phyloP scores from a whole-genome alignment of 2,888 invertebrate species.

The Ernsta delagoae region DNA sequence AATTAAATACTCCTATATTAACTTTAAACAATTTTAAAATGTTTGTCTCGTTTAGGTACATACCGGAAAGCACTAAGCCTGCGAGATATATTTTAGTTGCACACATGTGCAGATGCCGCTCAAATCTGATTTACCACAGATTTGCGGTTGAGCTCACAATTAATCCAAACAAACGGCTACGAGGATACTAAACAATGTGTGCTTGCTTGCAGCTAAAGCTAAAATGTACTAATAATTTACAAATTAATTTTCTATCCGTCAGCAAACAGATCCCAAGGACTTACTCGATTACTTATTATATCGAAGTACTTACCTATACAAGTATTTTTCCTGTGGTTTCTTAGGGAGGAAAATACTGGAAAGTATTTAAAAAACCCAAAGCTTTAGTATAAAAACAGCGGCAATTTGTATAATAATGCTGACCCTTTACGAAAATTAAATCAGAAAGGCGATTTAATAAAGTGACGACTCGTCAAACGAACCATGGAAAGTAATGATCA shows the following conservation, averaged over 20 bases:
- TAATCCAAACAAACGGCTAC: constrained; percentile 36
- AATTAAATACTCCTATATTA: too few relatives aligned
- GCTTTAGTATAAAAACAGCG: background rate
- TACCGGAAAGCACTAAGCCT: constrained; percentile 17
- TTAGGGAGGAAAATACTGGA: too few relatives aligned
- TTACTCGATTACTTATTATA: too few relatives aligned
- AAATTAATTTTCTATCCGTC: background rate
- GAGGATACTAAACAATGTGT: constrained; percentile 11
- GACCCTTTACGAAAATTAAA: constrained; percentile 18
- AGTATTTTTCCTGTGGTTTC: too few relatives aligned
- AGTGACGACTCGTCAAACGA: constrained; percentile 41
- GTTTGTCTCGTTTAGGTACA: background rate
- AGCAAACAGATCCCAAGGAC: background rate
- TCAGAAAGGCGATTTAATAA: constrained; percentile 22
- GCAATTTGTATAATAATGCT: constrained; percentile 12
- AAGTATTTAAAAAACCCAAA: background rate
- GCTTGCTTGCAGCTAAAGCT: background rate
- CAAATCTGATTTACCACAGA: constrained; percentile 56
- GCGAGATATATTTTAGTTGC: constrained; percentile 16
- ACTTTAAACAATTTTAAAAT: background rate
- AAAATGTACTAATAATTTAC: constrained; percentile 1
- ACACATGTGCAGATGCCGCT: constrained; percentile 43
- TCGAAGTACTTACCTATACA: too few relatives aligned
- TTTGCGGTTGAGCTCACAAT: constrained; percentile 48
- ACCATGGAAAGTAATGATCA: constrained; percentile 41